Conservation (phyloP, 2,888 invertebrate species). For the Leptinotarsa juncta region DNA sequence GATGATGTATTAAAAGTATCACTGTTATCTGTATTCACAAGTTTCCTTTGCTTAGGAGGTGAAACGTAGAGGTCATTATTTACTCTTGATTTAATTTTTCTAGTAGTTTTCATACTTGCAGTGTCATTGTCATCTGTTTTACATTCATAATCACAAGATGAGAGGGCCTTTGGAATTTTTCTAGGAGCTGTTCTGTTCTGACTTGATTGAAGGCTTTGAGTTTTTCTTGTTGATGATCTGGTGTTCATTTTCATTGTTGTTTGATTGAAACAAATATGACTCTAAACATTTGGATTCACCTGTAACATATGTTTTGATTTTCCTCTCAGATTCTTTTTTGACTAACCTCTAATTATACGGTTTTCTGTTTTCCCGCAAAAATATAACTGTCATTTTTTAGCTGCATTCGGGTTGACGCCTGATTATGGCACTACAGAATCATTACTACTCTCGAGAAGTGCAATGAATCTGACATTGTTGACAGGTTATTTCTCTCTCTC, state of each 20-base stretch:
- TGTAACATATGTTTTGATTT: neutral
- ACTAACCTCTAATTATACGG: neutral
- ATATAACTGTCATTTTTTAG: too few species aligned
- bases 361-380: conserved; percentile 1
- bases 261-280: neutral
- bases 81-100: conserved; percentile 35
- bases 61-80: conserved; percentile 50
- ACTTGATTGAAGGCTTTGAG: conserved; percentile 13
- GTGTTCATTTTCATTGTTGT: conserved; percentile 38
- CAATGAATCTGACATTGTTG: too few species aligned
- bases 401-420: too few species aligned
- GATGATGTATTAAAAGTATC: conserved; percentile 37
- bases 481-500: too few species aligned
- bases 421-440: too few species aligned
- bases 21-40: neutral
- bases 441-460: too few species aligned
- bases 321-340: too few species aligned
- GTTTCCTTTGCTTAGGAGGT: conserved; percentile 61
- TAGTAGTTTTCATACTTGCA: conserved; percentile 19
- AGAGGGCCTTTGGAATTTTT: conserved; percentile 25
- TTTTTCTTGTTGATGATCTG: conserved; percentile 37
- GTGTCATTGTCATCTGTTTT: conserved; percentile 34
- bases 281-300: neutral
- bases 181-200: conserved; percentile 22
- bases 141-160: conserved; percentile 37